Conservation (phyloP, 2,888 invertebrate species). For the Netelia fuscicornis region DNA sequence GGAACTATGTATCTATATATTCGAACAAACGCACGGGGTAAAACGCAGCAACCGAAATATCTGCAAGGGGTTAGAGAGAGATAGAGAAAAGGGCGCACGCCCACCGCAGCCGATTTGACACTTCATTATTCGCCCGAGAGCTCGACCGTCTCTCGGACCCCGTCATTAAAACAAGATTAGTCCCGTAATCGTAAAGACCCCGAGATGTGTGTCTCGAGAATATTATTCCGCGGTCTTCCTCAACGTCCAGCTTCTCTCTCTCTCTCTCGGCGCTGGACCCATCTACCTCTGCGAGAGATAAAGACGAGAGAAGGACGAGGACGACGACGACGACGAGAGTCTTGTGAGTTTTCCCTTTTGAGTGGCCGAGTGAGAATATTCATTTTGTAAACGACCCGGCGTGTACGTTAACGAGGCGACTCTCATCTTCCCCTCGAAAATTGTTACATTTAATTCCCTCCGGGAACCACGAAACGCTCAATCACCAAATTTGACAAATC, state of each 20-base stretch:
- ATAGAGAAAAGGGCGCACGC: slow-evolving; percentile 77
- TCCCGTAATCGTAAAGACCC: slow-evolving; percentile 78
- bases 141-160: slow-evolving; percentile 74
- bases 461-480: slow-evolving; percentile 40
- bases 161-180: slow-evolving; percentile 85
- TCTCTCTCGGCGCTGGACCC: background rate
- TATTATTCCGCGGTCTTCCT: slow-evolving; percentile 58
- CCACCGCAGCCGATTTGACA: slow-evolving; percentile 83
- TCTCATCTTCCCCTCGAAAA: slow-evolving; percentile 42
- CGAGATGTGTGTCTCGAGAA: slow-evolving; percentile 65
- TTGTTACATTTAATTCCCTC: slow-evolving; percentile 63
- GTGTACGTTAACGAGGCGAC: slow-evolving; percentile 68
- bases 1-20: background rate
- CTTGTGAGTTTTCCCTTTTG: slow-evolving; percentile 3
- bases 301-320: background rate
- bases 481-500: slow-evolving; percentile 43
- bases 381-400: slow-evolving; percentile 56
- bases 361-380: slow-evolving; percentile 62
- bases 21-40: slow-evolving; percentile 25
- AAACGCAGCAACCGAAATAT: slow-evolving; percentile 60
- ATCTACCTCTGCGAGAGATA: background rate
- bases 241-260: slow-evolving; percentile 12
- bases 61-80: slow-evolving; percentile 46
- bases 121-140: slow-evolving; percentile 83
- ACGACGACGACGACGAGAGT: background rate